Conservation (phyloP, 2,113 vertebrate species). For the Centropristis striata region DNA sequence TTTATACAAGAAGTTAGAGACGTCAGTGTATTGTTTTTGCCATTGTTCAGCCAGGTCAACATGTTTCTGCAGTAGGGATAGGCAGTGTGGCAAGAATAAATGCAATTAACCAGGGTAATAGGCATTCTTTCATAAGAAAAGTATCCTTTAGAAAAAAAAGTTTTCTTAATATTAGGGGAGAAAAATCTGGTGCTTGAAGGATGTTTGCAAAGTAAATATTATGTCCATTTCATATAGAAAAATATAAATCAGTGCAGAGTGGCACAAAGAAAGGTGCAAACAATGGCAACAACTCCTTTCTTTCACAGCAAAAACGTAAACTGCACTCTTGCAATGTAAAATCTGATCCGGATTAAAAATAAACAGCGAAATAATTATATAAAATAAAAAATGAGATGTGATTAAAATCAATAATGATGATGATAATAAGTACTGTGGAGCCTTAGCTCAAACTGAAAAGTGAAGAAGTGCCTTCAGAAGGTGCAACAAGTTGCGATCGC, state of each 20-base stretch:
- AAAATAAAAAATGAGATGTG: too few relatives aligned
- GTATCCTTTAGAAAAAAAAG: not conserved
- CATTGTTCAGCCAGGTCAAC: not conserved
- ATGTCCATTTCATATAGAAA: too few relatives aligned
- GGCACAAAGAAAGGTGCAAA: not conserved
- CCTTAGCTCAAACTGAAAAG: too few relatives aligned
- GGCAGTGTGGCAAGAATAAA: not conserved
- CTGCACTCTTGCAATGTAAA: too few relatives aligned
- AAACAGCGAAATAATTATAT: too few relatives aligned
- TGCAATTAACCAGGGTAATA: not conserved
- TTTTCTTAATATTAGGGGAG: not conserved
- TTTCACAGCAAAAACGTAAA: too few relatives aligned
- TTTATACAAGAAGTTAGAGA: not conserved
- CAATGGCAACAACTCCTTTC: too few relatives aligned
- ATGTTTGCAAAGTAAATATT: not conserved
- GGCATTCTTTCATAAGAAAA: not conserved
- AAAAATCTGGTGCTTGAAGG: not conserved
- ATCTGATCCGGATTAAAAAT: too few relatives aligned
- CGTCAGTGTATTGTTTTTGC: not conserved
- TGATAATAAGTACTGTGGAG: too few relatives aligned
- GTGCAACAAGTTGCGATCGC: constrained; percentile 49
- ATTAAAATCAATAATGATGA: too few relatives aligned
- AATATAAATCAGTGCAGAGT: not conserved
- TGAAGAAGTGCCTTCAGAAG: too few relatives aligned
- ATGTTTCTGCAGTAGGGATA: too few relatives aligned